Evolutionary conservation across 2,113 vertebrate species (phyloP).

Genomic region (Hypanus sabinus): DNA sequence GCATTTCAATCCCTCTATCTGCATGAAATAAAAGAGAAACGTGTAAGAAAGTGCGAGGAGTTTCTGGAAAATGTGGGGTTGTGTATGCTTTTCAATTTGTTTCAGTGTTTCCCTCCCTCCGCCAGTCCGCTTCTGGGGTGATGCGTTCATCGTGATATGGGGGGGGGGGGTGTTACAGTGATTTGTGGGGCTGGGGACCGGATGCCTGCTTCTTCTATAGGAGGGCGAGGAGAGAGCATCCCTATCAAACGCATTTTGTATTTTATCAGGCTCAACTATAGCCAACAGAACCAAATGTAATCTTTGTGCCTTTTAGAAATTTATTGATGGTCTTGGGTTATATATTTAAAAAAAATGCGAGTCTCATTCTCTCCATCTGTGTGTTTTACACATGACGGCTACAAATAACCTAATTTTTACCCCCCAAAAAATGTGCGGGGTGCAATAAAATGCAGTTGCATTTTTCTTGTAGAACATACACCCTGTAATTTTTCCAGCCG

Average conservation of each 20-base stretch:
- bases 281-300: neutral
- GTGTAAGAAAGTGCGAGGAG: neutral
- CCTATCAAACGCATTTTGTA: neutral
- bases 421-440: neutral
- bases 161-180: neutral
- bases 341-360: too few species aligned
- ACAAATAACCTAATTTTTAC: neutral
- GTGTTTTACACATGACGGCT: neutral
- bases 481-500: neutral
- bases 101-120: neutral
- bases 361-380: too few species aligned
- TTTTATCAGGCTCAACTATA: neutral
- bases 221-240: neutral
- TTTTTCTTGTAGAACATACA: neutral
- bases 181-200: neutral
- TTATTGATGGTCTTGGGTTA: too few species aligned
- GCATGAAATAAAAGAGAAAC: neutral
- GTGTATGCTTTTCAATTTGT: neutral
- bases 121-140: neutral
- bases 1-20: too few species aligned
- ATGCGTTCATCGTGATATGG: neutral
- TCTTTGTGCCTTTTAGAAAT: too few species aligned
- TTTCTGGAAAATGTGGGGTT: neutral
- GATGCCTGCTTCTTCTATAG: neutral
- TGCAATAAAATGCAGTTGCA: neutral